Percentiles rank a stretch among this genome's conserved stretches.
phyloP scores from a whole-genome alignment of 2,797 vertebrate species.

The Rallus crepitans region DNA sequence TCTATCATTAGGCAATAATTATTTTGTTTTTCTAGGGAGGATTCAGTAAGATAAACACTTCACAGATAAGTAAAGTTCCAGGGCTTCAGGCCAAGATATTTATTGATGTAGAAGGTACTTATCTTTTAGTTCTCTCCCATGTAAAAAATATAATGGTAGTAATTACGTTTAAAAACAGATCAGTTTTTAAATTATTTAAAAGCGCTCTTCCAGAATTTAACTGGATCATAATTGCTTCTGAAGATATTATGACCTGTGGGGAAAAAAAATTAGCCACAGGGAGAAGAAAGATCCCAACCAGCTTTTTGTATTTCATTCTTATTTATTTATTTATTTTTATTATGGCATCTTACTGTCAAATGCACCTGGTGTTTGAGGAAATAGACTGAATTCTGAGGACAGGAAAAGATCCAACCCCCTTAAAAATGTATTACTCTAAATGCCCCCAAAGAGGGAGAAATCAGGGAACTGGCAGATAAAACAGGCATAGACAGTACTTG shows the following conservation, averaged over 20 bases:
- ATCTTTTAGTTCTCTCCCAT: slow-evolving; percentile 53
- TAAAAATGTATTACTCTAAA: not conserved
- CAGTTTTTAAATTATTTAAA: slow-evolving; percentile 72
- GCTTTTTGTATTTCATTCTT: not conserved
- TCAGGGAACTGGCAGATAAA: not conserved
- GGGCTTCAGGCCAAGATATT: slow-evolving; percentile 53
- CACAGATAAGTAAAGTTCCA: slow-evolving; percentile 52
- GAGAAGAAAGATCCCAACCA: not conserved
- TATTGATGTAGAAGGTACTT: slow-evolving; percentile 73
- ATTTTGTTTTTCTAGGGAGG: slow-evolving; percentile 60
- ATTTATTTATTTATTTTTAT: not conserved
- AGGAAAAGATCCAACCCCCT: not conserved
- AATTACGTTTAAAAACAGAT: slow-evolving; percentile 67
- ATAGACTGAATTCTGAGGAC: not conserved
- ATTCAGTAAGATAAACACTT: slow-evolving; percentile 63
- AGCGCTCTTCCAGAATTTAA: slow-evolving; percentile 49
- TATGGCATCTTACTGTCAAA: not conserved
- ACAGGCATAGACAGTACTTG: not conserved
- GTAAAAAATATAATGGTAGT: slow-evolving; percentile 64
- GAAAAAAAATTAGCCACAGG: not conserved
- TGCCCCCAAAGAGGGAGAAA: not conserved
- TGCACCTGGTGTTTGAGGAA: not conserved
- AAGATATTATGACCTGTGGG: slow-evolving; percentile 22
- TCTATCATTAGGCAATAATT: slow-evolving; percentile 71
- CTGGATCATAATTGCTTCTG: slow-evolving; percentile 52